Base-by-base conservation (phyloP, 2,797 vertebrate genomes). In the Pogoniulus pusillus region DNA sequence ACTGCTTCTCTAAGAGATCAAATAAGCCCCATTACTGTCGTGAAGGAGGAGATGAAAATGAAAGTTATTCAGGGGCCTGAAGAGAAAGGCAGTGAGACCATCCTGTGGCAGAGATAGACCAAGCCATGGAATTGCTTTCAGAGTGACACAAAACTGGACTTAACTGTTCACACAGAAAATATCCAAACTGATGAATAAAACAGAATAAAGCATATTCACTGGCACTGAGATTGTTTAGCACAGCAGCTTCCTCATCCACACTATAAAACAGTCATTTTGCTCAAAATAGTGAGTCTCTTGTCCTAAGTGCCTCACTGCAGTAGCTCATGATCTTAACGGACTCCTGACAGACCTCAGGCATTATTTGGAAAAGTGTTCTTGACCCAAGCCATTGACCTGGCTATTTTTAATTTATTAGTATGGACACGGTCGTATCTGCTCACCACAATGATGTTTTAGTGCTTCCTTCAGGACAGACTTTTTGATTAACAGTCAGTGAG, bases 321-420 rank as follows among this genome's bases (percentile, higher is more conserved):
- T 22, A 71, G 49, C 45, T 29, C 34, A 5, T 47, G 39, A 37
- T 68, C 26, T 74, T 82, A 41, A 68, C 43, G 45, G 68, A n/a
- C 45, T 86, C 49, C 59, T 71, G 39, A 23, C 20, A 74, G 71
- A 51, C 75, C 54, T 85, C n/a, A 69, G 69, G 51, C 54, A 16
- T 34, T 74, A 49, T 75, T 82, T 10, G 2, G 34, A 77, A 73
- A 77, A 93, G 24, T 47, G 34, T 16, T 65, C 57, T 54, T 91
- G 75, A 82, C 65, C 58, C 30, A 77, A 93, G 49, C 54, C 7
- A 0, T 64, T 92, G 29, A 65, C 78, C 54, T 43, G 78, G 13
- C 6, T 34, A 32, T 71, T 87, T 94, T 90, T 69, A 80, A 82
- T 90, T 87, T 91, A 87, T 87, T 89, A 34, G 16, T 62, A 81